Evolutionary conservation across 2,888 invertebrate genomes (phyloP).

Genomic region (Galerucella calmariensis): DNA sequence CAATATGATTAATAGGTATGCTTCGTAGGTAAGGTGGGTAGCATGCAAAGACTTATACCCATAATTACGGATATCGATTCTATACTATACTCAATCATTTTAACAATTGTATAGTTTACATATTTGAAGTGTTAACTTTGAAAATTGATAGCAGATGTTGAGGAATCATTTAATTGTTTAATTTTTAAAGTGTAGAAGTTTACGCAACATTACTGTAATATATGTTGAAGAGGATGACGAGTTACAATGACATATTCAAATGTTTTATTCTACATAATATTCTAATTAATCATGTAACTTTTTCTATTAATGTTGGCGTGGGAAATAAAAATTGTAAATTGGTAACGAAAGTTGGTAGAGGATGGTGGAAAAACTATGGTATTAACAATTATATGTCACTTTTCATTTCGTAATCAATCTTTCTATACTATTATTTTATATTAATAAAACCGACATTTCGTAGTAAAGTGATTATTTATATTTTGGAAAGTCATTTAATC

Average conservation of each 20-base stretch:
- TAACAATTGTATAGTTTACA: constrained; percentile 7
- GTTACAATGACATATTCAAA: not conserved
- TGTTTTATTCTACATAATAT: not conserved
- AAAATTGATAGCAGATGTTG: constrained; percentile 6
- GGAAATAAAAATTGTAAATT: not conserved
- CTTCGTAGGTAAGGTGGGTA: constrained; percentile 11
- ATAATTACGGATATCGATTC: constrained; percentile 8
- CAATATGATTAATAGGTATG: constrained; percentile 14
- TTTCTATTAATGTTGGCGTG: not conserved
- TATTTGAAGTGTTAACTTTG: constrained; percentile 7
- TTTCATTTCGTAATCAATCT: too few relatives aligned
- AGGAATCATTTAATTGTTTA: not conserved
- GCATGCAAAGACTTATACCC: constrained; percentile 3
- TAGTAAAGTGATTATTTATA: too few relatives aligned
- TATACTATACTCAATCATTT: constrained; percentile 14
- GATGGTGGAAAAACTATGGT: too few relatives aligned
- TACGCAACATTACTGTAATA: not conserved
- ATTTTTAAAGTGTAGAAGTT: not conserved
- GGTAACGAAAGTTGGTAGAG: too few relatives aligned
- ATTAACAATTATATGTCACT: too few relatives aligned
- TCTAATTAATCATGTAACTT: not conserved
- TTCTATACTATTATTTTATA: too few relatives aligned
- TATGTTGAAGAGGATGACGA: not conserved
- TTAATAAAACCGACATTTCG: too few relatives aligned
- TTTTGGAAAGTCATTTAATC: too few relatives aligned